Percentiles rank a stretch among this genome's conserved stretches.
Conservation (phyloP, 92 coral and sea anemone genomes). For the Actinostola sp. region DNA sequence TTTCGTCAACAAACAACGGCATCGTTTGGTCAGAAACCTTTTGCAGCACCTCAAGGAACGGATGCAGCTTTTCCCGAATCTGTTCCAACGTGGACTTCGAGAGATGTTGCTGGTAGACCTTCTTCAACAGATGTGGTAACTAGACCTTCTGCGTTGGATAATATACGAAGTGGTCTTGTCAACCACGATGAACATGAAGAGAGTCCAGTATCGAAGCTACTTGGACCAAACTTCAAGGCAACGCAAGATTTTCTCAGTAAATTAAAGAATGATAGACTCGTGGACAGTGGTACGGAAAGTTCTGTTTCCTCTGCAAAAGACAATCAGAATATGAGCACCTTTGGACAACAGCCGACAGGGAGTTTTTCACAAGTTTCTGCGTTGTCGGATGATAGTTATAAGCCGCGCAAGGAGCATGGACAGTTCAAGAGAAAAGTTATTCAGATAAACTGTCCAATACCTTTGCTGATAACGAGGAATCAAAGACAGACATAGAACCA, state of each 20-base stretch:
- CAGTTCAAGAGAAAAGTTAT: not conserved
- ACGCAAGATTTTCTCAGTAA: conserved; percentile 79
- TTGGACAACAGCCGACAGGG: not conserved
- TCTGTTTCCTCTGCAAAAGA: conserved; percentile 10
- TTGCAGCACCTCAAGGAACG: too few relatives aligned
- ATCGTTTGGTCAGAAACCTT: too few relatives aligned
- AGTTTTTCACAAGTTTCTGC: conserved; percentile 3
- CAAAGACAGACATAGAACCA: not conserved
- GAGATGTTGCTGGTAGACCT: not conserved
- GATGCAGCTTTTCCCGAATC: not conserved
- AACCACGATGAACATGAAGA: conserved; percentile 71
- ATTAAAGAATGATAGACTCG: conserved; percentile 67
- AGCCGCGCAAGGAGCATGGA: conserved; percentile 7
- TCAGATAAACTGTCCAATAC: not conserved
- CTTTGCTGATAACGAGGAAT: not conserved
- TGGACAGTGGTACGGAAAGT: conserved; percentile 30
- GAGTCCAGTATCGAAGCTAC: conserved; percentile 94
- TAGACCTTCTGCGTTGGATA: conserved; percentile 26
- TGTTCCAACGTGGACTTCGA: not conserved
- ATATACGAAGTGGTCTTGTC: conserved; percentile 47
- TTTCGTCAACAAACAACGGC: too few relatives aligned
- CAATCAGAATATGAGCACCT: not conserved
- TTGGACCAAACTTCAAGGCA: conserved; percentile 95
- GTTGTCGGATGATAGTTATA: conserved; percentile 2
- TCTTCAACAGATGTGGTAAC: not conserved